Percentiles rank a stretch among this genome's conserved stretches.
Conservation (phyloP, 2,888 invertebrate species). For the Melieria omissa region DNA sequence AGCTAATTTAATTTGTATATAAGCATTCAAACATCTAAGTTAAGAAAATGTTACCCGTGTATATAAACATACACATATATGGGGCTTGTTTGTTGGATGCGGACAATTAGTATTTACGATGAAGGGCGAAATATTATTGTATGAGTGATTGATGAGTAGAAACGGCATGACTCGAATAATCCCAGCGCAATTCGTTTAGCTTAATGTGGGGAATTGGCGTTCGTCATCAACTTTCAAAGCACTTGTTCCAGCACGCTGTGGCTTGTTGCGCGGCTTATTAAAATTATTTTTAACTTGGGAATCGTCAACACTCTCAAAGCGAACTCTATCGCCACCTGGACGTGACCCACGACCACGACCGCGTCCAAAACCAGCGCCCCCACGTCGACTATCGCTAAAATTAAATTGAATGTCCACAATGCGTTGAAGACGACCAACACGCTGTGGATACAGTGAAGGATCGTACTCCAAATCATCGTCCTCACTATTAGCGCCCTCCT, state of each 20-base stretch:
- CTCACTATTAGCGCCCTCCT: constrained; percentile 71
- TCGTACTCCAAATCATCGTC: constrained; percentile 80
- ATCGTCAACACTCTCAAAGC: constrained; percentile 50
- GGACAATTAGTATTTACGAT: constrained; percentile 13
- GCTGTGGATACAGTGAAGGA: constrained; percentile 83
- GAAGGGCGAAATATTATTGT: constrained; percentile 7
- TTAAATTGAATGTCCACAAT: constrained; percentile 89
- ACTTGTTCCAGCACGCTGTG: constrained; percentile 52
- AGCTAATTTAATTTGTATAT: constrained; percentile 42
- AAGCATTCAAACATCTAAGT: constrained; percentile 30
- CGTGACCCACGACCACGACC: constrained; percentile 51
- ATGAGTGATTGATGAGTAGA: constrained; percentile 11
- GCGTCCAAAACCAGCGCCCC: constrained; percentile 71
- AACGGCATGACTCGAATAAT: background rate
- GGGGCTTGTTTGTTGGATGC: too few relatives aligned
- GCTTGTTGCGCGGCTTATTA: constrained; percentile 45
- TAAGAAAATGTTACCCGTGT: constrained; percentile 38
- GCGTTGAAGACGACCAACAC: constrained; percentile 87
- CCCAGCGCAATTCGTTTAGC: constrained; percentile 69
- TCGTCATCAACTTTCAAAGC: constrained; percentile 95
- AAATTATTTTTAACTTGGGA: constrained; percentile 15
- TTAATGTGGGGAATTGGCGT: constrained; percentile 94
- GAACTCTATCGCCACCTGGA: constrained; percentile 45
- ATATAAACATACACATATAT: constrained; percentile 39
- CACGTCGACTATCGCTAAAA: constrained; percentile 82